Percentiles rank a stretch among this genome's conserved stretches.
Evolutionary conservation across 2,113 vertebrate genomes (phyloP).

Genomic region (Sporophila hypoxantha): DNA sequence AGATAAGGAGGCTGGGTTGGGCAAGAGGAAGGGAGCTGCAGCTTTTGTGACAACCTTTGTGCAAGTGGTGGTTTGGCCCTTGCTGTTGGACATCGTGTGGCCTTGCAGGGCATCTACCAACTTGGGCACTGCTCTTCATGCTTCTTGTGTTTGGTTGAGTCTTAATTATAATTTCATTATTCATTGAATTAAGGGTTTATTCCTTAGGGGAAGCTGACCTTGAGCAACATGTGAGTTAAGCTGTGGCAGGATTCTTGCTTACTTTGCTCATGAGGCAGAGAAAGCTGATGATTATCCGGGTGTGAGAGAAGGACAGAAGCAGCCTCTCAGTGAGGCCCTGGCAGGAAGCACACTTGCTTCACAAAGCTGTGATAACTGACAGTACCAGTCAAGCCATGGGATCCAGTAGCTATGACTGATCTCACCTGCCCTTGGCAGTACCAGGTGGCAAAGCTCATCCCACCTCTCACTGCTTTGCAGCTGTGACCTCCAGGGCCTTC

Average conservation of each 20-base stretch:
- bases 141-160: background rate
- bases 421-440: background rate
- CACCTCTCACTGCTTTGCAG: background rate
- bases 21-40: background rate
- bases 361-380: background rate
- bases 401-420: background rate
- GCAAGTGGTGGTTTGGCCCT: background rate
- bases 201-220: background rate
- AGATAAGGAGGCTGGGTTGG: conserved; percentile 20
- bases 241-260: background rate
- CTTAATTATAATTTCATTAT: background rate
- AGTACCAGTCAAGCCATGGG: background rate
- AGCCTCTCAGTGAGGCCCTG: background rate
- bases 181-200: background rate
- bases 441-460: background rate
- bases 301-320: background rate
- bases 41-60: background rate
- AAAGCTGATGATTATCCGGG: background rate
- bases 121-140: background rate
- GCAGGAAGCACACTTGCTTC: background rate
- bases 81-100: background rate
- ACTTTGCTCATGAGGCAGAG: background rate
- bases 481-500: background rate
- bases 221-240: background rate
- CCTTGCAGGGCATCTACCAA: background rate